Base-by-base conservation (phyloP, 1,140 invertebrate species). In the Zaprionus kolodkinae region DNA sequence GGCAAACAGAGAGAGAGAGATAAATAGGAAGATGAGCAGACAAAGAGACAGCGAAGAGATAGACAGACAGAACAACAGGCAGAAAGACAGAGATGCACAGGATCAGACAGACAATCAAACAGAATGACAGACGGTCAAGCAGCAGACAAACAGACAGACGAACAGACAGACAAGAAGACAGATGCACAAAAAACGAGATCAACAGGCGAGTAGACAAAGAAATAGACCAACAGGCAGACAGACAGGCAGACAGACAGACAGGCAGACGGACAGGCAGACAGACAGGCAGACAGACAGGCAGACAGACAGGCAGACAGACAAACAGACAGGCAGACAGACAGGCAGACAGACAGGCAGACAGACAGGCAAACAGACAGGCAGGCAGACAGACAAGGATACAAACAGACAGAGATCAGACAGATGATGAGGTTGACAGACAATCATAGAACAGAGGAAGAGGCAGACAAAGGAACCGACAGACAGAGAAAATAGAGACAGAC, bases 1-100 rank as follows among this genome's bases (percentile, higher is more conserved):
- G 11, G 50, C 57, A 38, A 61, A 73, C 36, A 38, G 36, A 38
- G 27, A 30, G 27, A 15, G n/a, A 6, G 27, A 30, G 27, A 30
- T 11, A 21, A 21, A 2, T 1, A 38, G 36, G 11, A 11, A 13
- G 12, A 36, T 12, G 12, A 15, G 38, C 10, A 35, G 17, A 27
- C 13, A 17, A 17, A 33, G 17, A 61, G 17, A 35, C 36, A 38
- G 35, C 1, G 10, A 36, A 11, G 10, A n/a, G n/a, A n/a, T 6
- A 15, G 33, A 25, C 17, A 40, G 6, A n/a, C n/a, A n/a, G n/a
- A n/a, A n/a, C n/a, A n/a, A 25, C 15, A 50, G n/a, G 30, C 15
- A 48, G 30, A 67, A 6, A 30, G 43, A 38, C 9, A n/a, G 11
- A 60, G 27, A 45, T 27, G 27, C 2, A 21, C 21, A 21, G 21